phyloP scores from a whole-genome alignment of 2,888 invertebrate species.

The Micoletzkya japonica region DNA sequence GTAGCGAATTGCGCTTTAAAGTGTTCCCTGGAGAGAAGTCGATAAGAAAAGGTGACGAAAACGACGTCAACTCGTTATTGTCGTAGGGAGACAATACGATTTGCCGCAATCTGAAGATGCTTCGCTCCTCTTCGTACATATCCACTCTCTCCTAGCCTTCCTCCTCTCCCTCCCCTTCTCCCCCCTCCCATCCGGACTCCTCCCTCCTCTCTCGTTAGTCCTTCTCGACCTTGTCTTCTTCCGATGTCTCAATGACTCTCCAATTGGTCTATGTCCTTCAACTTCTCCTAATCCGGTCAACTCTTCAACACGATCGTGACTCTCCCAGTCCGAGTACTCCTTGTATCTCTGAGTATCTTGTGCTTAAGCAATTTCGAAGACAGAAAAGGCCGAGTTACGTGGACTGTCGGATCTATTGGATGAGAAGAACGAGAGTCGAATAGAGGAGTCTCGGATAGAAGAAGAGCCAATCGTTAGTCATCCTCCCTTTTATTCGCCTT shows the following conservation, averaged over 20 bases:
- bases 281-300: background rate
- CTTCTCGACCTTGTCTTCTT: background rate
- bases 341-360: background rate
- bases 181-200: background rate
- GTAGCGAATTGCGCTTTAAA: too few relatives aligned
- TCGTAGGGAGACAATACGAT: too few relatives aligned
- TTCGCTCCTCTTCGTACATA: background rate
- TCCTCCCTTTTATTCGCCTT: slow-evolving; percentile 22
- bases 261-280: slow-evolving; percentile 6
- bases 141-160: background rate
- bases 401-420: slow-evolving; percentile 6
- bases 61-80: too few relatives aligned
- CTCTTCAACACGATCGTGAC: background rate
- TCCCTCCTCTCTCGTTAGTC: slow-evolving; percentile 3
- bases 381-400: background rate
- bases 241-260: slow-evolving; percentile 12
- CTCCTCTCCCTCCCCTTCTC: background rate
- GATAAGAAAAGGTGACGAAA: too few relatives aligned
- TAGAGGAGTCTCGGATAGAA: background rate
- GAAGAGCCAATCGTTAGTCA: background rate
- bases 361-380: background rate
- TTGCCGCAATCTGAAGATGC: background rate
- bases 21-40: too few relatives aligned
- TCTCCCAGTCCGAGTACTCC: background rate
- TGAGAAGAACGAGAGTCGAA: background rate